These are phyloP conservation scores for Anthophora plumipes DNA, from an alignment of 2,888 invertebrate genomes.

Conservation along the genomic window DNA sequence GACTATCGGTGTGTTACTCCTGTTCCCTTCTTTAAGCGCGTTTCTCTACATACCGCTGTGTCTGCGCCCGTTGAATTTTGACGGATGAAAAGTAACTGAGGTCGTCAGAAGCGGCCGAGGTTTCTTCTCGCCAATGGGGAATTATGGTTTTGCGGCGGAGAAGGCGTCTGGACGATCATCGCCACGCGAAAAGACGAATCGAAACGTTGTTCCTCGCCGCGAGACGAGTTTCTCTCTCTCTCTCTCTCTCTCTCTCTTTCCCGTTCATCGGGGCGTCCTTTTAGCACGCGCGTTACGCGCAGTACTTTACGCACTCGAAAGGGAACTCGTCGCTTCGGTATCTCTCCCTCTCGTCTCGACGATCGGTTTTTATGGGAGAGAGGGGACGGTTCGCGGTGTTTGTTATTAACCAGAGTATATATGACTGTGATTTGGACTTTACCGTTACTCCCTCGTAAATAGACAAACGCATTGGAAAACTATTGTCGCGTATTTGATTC, in stretches of 20 bases:
- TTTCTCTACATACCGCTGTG: slow-evolving; percentile 51
- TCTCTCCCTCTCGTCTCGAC: slow-evolving; percentile 27
- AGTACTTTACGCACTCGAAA: slow-evolving; percentile 55
- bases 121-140: slow-evolving; percentile 60
- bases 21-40: slow-evolving; percentile 44
- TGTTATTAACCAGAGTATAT: slow-evolving; percentile 47
- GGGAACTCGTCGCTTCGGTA: slow-evolving; percentile 51
- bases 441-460: slow-evolving; percentile 28
- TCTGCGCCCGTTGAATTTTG: slow-evolving; percentile 64
- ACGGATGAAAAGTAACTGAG: slow-evolving; percentile 71
- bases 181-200: slow-evolving; percentile 60
- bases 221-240: slow-evolving; percentile 17
- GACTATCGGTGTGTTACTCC: slow-evolving; percentile 53
- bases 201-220: slow-evolving; percentile 45
- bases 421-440: slow-evolving; percentile 12
- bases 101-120: slow-evolving; percentile 60
- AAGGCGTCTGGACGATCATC: slow-evolving; percentile 57
- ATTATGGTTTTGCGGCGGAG: slow-evolving; percentile 58
- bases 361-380: slow-evolving; percentile 46
- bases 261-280: slow-evolving; percentile 25
- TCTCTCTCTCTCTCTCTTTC: slow-evolving; percentile 2
- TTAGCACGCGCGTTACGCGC: slow-evolving; percentile 55
- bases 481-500: slow-evolving; percentile 36
- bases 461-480: slow-evolving; percentile 33
- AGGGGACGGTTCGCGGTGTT: slow-evolving; percentile 33